phyloP scores from a whole-genome alignment of 2,888 invertebrate species.

The Trissoscelio sp. region DNA sequence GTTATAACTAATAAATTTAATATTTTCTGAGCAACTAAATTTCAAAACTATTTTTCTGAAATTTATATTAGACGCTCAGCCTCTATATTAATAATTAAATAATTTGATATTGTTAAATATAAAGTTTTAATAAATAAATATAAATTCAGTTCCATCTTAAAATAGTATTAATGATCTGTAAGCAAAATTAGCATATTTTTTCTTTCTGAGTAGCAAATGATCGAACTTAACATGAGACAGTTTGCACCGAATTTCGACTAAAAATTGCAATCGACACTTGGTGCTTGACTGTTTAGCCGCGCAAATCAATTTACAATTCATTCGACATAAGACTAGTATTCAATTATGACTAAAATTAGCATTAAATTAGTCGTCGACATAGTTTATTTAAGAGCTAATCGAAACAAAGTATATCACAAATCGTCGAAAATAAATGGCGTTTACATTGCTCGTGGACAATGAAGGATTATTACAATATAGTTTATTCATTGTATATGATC shows the following conservation, averaged over 20 bases:
- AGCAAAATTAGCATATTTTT: too few species aligned
- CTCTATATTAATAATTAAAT: too few species aligned
- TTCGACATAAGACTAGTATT: constrained; percentile 40
- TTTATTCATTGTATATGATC: constrained; percentile 70
- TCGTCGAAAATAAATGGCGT: constrained; percentile 76
- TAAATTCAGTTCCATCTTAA: too few species aligned
- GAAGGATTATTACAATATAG: constrained; percentile 74
- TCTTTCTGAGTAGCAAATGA: too few species aligned
- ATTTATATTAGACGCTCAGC: too few species aligned
- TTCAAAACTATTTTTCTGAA: too few species aligned
- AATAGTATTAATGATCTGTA: too few species aligned
- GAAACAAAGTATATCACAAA: constrained; percentile 75
- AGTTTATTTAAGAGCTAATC: constrained; percentile 9
- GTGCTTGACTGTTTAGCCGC: background rate
- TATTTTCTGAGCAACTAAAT: too few species aligned
- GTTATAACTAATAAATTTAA: too few species aligned
- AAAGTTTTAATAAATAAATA: too few species aligned
- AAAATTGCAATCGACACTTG: constrained; percentile 25
- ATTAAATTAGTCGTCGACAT: constrained; percentile 42
- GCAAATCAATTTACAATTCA: constrained; percentile 33
- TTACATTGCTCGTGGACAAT: constrained; percentile 78
- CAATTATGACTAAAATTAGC: too few species aligned
- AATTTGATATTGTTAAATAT: too few species aligned
- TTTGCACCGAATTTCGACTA: constrained; percentile 34
- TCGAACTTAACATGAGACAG: constrained; percentile 37